Conservation (phyloP, 1,140 invertebrate species). For the Ruditapes philippinarum region DNA sequence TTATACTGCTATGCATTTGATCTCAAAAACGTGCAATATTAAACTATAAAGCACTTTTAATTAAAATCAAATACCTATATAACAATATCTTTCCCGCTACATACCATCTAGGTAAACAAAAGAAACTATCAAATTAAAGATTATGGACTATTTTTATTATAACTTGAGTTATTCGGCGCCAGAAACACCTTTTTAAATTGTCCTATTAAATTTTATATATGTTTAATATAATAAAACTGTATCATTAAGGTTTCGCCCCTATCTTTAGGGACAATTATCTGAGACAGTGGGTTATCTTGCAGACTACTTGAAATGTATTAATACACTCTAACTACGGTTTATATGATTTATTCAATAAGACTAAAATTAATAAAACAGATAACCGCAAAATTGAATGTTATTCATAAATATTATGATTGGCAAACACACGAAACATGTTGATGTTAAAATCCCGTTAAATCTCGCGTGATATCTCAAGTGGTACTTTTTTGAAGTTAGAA, state of each 20-base stretch:
- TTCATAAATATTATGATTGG: constrained; percentile 8
- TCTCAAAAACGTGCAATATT: too few species aligned
- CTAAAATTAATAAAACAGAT: constrained; percentile 25
- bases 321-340: not conserved
- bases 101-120: not conserved
- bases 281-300: constrained; percentile 7
- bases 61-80: too few species aligned
- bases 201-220: constrained; percentile 28
- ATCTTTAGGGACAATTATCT: constrained; percentile 1
- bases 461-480: not conserved
- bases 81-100: too few species aligned
- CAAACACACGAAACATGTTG: not conserved
- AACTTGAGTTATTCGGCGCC: not conserved
- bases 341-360: constrained; percentile 8
- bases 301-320: constrained; percentile 13
- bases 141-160: constrained; percentile 11
- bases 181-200: constrained; percentile 4
- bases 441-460: not conserved
- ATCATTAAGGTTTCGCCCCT: not conserved
- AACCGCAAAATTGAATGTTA: not conserved
- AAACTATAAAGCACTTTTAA: too few species aligned
- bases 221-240: constrained; percentile 12
- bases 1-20: too few species aligned
- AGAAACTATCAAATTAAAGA: constrained; percentile 19
- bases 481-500: too few species aligned